A percentile compares a stretch with the other conserved stretches of the same genome.
Conservation (phyloP, 2,888 invertebrate species). For the Aspidapion aeneum region DNA sequence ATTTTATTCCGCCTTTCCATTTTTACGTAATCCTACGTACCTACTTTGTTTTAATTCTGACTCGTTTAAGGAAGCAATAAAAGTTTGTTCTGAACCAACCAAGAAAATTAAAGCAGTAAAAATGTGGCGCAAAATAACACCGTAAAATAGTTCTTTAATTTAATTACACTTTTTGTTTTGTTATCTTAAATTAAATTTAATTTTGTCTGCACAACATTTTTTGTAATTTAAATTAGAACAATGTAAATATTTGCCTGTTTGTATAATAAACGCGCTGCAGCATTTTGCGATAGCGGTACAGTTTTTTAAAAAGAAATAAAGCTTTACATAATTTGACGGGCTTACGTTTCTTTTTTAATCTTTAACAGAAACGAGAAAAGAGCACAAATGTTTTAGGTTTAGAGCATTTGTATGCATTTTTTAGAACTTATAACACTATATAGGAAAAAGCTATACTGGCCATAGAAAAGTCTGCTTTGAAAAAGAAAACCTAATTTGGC, state of each 20-base stretch:
- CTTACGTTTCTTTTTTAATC: too few relatives aligned
- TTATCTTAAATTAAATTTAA: background rate
- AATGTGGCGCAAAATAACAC: constrained; percentile 8
- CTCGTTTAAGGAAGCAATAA: constrained; percentile 8
- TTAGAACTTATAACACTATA: too few relatives aligned
- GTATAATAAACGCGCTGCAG: background rate
- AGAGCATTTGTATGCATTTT: too few relatives aligned
- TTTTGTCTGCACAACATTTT: background rate
- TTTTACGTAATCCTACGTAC: background rate
- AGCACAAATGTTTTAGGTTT: too few relatives aligned
- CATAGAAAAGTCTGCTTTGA: too few relatives aligned
- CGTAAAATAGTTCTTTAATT: constrained; percentile 3
- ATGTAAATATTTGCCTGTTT: background rate
- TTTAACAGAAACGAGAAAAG: too few relatives aligned
- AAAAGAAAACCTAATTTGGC: too few relatives aligned
- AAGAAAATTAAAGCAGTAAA: constrained; percentile 13
- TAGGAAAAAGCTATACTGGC: too few relatives aligned
- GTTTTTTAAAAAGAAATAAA: background rate
- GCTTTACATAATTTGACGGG: too few relatives aligned
- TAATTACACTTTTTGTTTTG: background rate
- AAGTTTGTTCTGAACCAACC: constrained; percentile 4
- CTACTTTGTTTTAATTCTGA: constrained; percentile 6
- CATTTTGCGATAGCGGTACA: background rate
- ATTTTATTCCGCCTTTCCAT: background rate
- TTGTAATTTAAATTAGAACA: background rate